These are phyloP conservation scores for Rhodeus uyekii DNA, from an alignment of 2,797 vertebrate genomes.

Conservation along the genomic window DNA sequence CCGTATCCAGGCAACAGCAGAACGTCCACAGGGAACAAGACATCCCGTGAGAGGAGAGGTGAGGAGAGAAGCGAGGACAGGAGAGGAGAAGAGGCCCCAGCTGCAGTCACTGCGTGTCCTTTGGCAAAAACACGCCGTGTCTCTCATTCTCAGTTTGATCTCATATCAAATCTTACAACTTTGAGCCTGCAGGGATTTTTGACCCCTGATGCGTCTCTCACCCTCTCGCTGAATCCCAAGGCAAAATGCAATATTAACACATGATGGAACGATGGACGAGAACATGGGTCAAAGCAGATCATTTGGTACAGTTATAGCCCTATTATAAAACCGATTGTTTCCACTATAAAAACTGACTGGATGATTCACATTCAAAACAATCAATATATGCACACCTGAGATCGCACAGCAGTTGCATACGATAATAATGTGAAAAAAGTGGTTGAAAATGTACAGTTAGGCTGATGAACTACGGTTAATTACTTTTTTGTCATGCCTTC, in stretches of 20 bases:
- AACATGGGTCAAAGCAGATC: neutral
- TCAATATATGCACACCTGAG: neutral
- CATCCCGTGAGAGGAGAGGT: conserved; percentile 28
- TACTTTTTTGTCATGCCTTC: neutral
- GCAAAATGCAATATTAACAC: neutral
- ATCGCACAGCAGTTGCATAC: neutral
- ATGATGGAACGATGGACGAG: neutral
- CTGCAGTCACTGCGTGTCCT: conserved; percentile 43
- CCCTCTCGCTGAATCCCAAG: neutral
- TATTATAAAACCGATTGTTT: neutral
- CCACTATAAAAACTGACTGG: neutral
- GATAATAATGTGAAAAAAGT: neutral
- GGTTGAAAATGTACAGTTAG: neutral
- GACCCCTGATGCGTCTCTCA: neutral
- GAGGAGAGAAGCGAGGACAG: neutral
- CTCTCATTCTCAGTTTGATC: conserved; percentile 44
- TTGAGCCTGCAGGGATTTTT: neutral
- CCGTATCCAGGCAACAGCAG: conserved; percentile 67
- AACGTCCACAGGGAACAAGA: conserved; percentile 30
- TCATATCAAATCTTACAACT: conserved; percentile 23
- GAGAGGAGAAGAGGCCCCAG: conserved; percentile 29
- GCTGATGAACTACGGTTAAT: neutral
- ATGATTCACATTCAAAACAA: neutral
- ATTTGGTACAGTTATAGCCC: neutral
- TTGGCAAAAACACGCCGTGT: conserved; percentile 11